phyloP scores from a whole-genome alignment of 2,797 vertebrate species.

The Sarcophilus harrisii region DNA sequence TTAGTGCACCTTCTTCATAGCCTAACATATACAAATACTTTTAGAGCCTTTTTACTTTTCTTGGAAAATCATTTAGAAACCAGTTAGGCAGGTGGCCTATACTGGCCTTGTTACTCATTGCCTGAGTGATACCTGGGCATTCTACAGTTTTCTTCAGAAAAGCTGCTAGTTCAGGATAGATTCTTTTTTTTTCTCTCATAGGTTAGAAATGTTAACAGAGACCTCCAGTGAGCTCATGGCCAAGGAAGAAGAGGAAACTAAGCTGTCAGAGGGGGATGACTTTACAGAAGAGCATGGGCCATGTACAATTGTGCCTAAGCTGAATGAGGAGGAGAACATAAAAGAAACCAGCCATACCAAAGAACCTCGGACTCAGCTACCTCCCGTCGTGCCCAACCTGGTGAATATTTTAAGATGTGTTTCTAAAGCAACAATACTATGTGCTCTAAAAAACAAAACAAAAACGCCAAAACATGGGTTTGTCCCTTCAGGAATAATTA shows the following conservation, averaged over 20 bases:
- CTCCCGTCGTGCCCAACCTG: slow-evolving; percentile 73
- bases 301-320: not conserved
- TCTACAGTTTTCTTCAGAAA: not conserved
- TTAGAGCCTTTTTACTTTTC: not conserved
- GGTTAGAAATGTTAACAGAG: slow-evolving; percentile 84
- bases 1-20: not conserved
- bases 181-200: slow-evolving; percentile 63
- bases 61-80: not conserved
- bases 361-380: slow-evolving; percentile 46
- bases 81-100: not conserved
- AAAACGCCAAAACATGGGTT: not conserved
- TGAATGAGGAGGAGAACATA: slow-evolving; percentile 46
- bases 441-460: not conserved
- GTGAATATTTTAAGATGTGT: slow-evolving; percentile 73
- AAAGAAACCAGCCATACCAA: slow-evolving; percentile 32
- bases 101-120: not conserved
- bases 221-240: slow-evolving; percentile 74
- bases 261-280: slow-evolving; percentile 50
- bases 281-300: slow-evolving; percentile 21
- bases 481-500: slow-evolving; percentile 1
- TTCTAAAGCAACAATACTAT: not conserved
- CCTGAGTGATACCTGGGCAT: not conserved
- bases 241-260: slow-evolving; percentile 74
- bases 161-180: slow-evolving; percentile 18
- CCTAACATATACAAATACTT: not conserved